Evolutionary conservation across 2,888 invertebrate species (phyloP).

Genomic region (Phengaris arion): DNA sequence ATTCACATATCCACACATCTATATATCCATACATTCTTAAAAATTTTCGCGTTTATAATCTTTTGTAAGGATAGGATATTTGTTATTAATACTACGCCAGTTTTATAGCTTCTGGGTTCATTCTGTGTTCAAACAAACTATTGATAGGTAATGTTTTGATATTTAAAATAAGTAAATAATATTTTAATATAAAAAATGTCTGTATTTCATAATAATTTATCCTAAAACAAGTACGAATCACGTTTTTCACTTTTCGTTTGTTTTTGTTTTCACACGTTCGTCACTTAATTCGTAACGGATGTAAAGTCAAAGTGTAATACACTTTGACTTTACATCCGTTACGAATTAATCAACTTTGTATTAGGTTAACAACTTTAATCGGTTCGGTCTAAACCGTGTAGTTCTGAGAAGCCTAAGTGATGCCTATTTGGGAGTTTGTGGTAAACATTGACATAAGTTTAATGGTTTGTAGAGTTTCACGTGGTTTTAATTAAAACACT

Average conservation of each 20-base stretch:
- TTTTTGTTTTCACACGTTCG: no score
- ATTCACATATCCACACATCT: no score
- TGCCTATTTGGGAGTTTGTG: not conserved
- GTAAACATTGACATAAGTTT: slow-evolving; percentile 2
- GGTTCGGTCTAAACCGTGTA: not conserved
- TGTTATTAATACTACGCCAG: not conserved
- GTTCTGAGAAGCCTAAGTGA: not conserved
- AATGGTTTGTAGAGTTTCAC: not conserved
- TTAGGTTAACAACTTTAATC: slow-evolving; percentile 13
- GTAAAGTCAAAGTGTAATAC: no score
- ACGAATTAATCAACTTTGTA: slow-evolving; percentile 2
- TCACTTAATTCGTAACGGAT: no score
- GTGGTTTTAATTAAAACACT: not conserved
- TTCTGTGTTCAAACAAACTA: no score
- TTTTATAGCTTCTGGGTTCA: not conserved
- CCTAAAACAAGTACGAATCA: not conserved
- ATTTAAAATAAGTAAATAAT: no score
- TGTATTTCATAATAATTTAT: not conserved
- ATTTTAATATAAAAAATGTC: not conserved
- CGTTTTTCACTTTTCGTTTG: no score
- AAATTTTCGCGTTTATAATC: no score
- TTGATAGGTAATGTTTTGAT: no score
- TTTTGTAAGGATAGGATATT: not conserved
- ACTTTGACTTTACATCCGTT: not conserved
- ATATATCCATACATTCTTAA: no score